Percentiles rank a stretch among this genome's conserved stretches.
Evolutionary conservation across 2,113 vertebrate species (phyloP).

Genomic region (Ameiurus melas): DNA sequence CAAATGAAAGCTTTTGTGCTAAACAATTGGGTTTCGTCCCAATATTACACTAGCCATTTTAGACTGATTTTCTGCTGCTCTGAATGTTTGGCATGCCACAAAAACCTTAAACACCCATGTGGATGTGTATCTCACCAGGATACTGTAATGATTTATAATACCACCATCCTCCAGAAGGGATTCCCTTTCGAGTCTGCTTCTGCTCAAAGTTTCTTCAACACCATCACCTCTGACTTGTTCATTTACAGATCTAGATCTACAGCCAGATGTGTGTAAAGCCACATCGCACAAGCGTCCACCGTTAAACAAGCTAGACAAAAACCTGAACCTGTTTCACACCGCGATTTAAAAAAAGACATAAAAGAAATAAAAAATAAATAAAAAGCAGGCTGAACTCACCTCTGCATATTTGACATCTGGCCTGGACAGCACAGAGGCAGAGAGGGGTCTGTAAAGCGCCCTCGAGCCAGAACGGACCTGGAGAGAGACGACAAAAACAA

Average conservation of each 20-base stretch:
- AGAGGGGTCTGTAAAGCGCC: slow-evolving; percentile 88
- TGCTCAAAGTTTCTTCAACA: no score
- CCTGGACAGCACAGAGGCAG: slow-evolving; percentile 84
- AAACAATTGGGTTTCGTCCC: no score
- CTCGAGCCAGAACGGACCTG: slow-evolving; percentile 93
- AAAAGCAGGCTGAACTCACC: slow-evolving; percentile 71
- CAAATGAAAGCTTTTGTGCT: neutral
- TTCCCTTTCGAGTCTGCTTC: neutral
- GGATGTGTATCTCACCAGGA: neutral
- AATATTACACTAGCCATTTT: no score
- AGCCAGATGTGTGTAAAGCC: neutral
- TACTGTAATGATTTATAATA: neutral
- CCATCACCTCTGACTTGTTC: neutral
- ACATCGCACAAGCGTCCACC: neutral
- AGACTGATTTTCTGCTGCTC: neutral
- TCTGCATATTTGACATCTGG: slow-evolving; percentile 86
- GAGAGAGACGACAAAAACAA: slow-evolving; percentile 25
- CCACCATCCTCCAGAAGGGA: neutral
- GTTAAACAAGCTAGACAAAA: neutral
- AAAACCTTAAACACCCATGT: neutral
- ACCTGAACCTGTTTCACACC: neutral
- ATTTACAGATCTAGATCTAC: neutral
- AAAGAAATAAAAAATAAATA: no score
- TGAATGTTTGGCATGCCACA: neutral
- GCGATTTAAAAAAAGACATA: no score